These are phyloP conservation scores for Papilio machaon DNA, from an alignment of 1,140 invertebrate genomes.

Conservation along the genomic window DNA sequence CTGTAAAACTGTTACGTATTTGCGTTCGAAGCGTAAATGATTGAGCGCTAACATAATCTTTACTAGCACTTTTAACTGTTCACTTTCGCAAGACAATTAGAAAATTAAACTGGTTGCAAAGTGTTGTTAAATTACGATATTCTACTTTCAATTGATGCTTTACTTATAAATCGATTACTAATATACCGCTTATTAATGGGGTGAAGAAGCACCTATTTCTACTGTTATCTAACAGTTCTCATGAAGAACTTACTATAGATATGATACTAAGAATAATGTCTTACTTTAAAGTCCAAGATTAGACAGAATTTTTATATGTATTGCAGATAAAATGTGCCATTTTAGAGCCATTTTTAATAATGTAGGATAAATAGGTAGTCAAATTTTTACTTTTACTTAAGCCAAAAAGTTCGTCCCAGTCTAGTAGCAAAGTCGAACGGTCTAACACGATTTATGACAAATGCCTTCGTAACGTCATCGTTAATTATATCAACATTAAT, in stretches of 20 bases:
- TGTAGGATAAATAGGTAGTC: too few species aligned
- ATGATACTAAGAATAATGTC: too few species aligned
- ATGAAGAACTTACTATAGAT: too few species aligned
- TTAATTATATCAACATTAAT: too few species aligned
- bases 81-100: slow-evolving; percentile 28
- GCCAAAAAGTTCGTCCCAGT: background rate
- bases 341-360: too few species aligned
- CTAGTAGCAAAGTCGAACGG: background rate
- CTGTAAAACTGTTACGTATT: background rate
- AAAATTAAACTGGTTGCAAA: slow-evolving; percentile 10
- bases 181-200: background rate
- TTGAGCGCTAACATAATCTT: slow-evolving; percentile 23
- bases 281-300: too few species aligned
- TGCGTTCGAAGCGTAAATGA: slow-evolving; percentile 18
- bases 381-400: too few species aligned
- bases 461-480: too few species aligned
- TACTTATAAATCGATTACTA: background rate
- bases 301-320: too few species aligned
- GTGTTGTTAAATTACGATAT: slow-evolving; percentile 28
- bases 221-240: too few species aligned
- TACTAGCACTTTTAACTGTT: slow-evolving; percentile 5
- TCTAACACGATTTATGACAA: background rate
- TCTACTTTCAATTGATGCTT: slow-evolving; percentile 24
- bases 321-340: too few species aligned
- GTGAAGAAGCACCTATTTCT: background rate